Conservation (phyloP, 1,140 invertebrate species). For the Medauroidea extradentata region DNA sequence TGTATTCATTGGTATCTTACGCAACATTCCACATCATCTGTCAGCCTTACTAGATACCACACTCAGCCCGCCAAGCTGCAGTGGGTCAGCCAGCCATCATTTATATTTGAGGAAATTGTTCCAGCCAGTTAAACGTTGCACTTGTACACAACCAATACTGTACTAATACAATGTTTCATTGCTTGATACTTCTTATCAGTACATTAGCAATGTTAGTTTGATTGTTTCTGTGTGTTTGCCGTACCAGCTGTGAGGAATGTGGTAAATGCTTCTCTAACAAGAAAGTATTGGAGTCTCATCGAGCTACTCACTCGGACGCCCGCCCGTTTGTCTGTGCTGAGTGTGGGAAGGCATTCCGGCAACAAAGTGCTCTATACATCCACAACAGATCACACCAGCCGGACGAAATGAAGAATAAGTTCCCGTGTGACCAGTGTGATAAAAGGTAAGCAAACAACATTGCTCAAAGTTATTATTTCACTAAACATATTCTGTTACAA, state of each 20-base stretch:
- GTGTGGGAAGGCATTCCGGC: conserved; percentile 52
- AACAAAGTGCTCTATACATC: conserved; percentile 50
- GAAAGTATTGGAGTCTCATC: conserved; percentile 48
- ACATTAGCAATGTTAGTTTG: too few relatives aligned
- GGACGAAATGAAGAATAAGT: conserved; percentile 50
- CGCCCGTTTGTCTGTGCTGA: conserved; percentile 48
- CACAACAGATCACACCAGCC: conserved; percentile 52
- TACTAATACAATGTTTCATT: too few relatives aligned
- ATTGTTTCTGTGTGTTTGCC: not conserved
- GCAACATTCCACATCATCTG: too few relatives aligned
- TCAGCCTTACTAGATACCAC: too few relatives aligned
- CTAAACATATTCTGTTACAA: not conserved
- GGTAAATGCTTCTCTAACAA: conserved; percentile 51
- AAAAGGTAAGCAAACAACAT: conserved; percentile 51
- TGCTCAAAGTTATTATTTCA: not conserved
- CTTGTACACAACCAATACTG: too few relatives aligned
- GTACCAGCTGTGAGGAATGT: conserved; percentile 49
- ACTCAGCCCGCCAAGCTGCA: too few relatives aligned
- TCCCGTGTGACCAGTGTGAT: conserved; percentile 53
- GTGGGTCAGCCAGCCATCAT: too few relatives aligned
- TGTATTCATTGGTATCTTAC: too few relatives aligned
- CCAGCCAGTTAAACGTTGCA: too few relatives aligned
- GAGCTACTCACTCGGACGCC: conserved; percentile 47
- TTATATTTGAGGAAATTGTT: too few relatives aligned
- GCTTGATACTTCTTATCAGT: too few relatives aligned